phyloP scores from a whole-genome alignment of 2,113 vertebrate species.

The Chlorodrepanis virens region DNA sequence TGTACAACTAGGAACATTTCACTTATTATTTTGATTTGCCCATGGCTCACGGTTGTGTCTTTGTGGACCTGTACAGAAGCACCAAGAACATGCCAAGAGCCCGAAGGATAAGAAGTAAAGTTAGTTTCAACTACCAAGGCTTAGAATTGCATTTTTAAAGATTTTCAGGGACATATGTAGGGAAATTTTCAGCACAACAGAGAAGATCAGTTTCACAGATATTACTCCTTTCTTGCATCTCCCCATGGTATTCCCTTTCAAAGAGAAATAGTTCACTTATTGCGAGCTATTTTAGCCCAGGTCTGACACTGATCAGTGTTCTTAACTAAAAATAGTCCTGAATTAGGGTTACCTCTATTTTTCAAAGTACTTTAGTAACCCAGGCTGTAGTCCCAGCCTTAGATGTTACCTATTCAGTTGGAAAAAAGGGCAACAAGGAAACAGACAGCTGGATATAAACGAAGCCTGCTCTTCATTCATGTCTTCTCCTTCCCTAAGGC shows the following conservation, averaged over 20 bases:
- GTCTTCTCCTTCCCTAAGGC: not conserved
- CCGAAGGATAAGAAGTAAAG: not conserved
- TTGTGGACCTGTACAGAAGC: not conserved
- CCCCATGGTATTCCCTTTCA: not conserved
- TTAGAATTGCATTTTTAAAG: not conserved
- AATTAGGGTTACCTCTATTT: not conserved
- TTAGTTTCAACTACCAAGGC: not conserved
- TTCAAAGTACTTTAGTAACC: not conserved
- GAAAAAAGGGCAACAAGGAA: not conserved
- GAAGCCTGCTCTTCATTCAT: not conserved
- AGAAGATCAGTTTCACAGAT: not conserved
- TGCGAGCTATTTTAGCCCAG: not conserved
- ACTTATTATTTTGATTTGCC: not conserved
- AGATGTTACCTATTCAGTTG: not conserved
- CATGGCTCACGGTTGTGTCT: not conserved
- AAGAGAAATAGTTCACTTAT: not conserved
- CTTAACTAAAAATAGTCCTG: not conserved
- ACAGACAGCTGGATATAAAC: not conserved
- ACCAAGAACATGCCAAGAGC: not conserved
- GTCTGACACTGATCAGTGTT: not conserved
- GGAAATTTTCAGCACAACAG: not conserved
- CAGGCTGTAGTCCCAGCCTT: not conserved
- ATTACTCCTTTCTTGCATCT: not conserved
- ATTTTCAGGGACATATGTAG: fast-evolving
- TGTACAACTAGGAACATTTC: not conserved